Evolutionary conservation across 2,888 invertebrate species (phyloP).

Genomic region (Pristionchus maxplancki): DNA sequence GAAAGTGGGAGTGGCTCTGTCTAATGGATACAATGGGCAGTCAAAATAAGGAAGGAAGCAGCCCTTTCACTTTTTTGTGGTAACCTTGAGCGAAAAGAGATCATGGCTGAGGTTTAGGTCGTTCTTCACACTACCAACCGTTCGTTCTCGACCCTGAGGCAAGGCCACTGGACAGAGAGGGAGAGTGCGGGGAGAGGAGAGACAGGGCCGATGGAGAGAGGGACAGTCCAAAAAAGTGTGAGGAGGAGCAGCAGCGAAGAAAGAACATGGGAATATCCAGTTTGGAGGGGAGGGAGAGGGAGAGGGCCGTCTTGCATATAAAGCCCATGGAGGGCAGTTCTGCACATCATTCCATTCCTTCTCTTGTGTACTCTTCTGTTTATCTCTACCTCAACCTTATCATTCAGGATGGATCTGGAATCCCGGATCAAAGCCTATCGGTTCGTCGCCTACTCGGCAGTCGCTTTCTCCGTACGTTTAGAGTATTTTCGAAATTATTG

Average conservation of each 20-base stretch:
- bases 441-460: conserved; percentile 62
- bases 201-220: background rate
- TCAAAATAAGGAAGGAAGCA: background rate
- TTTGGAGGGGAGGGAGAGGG: background rate
- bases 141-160: conserved; percentile 22
- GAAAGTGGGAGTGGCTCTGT: background rate
- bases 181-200: background rate
- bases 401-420: conserved; percentile 58
- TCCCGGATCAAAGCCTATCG: conserved; percentile 62
- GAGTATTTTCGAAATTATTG: background rate
- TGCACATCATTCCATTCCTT: conserved; percentile 35
- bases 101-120: background rate
- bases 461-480: conserved; percentile 57
- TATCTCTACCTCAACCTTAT: background rate
- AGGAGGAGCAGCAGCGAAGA: conserved; percentile 29
- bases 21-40: conserved; percentile 39
- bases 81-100: background rate
- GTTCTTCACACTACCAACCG: background rate
- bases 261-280: conserved; percentile 47
- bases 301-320: conserved; percentile 33
- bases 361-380: conserved; percentile 14
- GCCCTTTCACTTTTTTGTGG: background rate
- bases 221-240: background rate
- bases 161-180: background rate
- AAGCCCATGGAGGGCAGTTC: conserved; percentile 18